Evolutionary conservation across 2,113 vertebrate genomes (phyloP).

Genomic region (Corythornis madagascariensis): DNA sequence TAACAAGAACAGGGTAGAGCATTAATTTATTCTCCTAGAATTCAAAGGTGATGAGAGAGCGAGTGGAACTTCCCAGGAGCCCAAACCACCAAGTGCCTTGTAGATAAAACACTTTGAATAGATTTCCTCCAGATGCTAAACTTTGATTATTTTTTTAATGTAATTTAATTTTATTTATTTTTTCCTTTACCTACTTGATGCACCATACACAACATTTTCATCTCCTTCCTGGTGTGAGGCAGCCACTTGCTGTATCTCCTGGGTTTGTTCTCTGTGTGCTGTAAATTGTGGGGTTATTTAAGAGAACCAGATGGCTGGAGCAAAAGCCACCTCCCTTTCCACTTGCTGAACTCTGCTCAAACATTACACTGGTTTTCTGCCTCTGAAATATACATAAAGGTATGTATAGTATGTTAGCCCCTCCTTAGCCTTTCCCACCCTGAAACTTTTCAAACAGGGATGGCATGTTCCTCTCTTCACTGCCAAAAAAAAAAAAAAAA

Average conservation of each 20-base stretch:
- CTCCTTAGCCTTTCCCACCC: conserved; percentile 67
- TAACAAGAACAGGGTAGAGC: not conserved
- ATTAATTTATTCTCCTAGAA: not conserved
- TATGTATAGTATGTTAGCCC: conserved; percentile 69
- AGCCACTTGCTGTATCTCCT: not conserved
- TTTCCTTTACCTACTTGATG: not conserved
- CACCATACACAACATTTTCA: not conserved
- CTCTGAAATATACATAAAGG: conserved; percentile 54
- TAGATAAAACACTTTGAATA: not conserved
- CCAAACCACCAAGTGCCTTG: not conserved
- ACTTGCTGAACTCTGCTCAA: conserved; percentile 24
- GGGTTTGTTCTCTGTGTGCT: not conserved
- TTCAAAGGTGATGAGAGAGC: not conserved
- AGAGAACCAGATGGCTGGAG: not conserved
- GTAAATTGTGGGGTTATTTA: not conserved
- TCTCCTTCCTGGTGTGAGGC: not conserved
- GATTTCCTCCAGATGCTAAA: not conserved
- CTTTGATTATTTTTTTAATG: too few species aligned
- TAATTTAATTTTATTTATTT: not conserved
- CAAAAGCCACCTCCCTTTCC: not conserved
- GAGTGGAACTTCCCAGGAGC: not conserved
- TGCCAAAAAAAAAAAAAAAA: conserved; percentile 4
- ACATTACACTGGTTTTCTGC: conserved; percentile 19
- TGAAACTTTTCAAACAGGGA: conserved; percentile 53
- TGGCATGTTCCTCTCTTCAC: conserved; percentile 56